Evolutionary conservation across 2,888 invertebrate species (phyloP).

Genomic region (Ophion obscuratus): DNA sequence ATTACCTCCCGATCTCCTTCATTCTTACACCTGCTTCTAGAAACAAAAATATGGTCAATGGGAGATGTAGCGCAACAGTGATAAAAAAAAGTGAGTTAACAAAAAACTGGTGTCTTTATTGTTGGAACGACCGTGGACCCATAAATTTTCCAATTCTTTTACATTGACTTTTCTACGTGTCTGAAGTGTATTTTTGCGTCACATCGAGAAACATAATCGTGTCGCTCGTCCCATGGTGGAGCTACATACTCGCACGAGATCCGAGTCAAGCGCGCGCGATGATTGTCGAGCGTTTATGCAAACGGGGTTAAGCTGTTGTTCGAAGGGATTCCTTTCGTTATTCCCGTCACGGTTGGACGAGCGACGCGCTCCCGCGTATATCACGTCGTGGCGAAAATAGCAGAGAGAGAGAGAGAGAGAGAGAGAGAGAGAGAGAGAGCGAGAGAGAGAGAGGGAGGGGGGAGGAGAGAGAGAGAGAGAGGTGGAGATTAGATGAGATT

Average conservation of each 20-base stretch:
- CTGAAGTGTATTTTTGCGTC: slow-evolving; percentile 21
- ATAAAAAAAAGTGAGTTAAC: too few species aligned
- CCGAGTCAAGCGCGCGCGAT: slow-evolving; percentile 32
- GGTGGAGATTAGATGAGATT: too few species aligned
- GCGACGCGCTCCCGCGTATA: neutral
- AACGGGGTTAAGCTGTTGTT: slow-evolving; percentile 67
- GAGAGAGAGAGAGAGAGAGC: too few species aligned
- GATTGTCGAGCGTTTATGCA: slow-evolving; percentile 64
- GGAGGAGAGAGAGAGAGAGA: too few species aligned
- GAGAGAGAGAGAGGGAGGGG: too few species aligned
- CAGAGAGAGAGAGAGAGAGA: too few species aligned
- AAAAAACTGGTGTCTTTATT: too few species aligned
- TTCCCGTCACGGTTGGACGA: slow-evolving; percentile 58
- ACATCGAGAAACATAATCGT: slow-evolving; percentile 21
- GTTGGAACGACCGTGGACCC: neutral
- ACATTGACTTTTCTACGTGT: neutral
- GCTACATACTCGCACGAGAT: neutral
- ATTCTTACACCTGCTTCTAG: too few species aligned
- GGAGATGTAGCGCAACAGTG: too few species aligned
- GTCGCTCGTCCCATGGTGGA: neutral
- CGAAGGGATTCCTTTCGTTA: slow-evolving; percentile 62
- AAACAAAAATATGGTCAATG: too few species aligned
- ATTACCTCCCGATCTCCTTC: too few species aligned
- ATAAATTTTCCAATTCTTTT: neutral
- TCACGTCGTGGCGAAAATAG: neutral